Evolutionary conservation across 2,797 vertebrate genomes (phyloP).

Genomic region (Hypotaenidia philippensis): DNA sequence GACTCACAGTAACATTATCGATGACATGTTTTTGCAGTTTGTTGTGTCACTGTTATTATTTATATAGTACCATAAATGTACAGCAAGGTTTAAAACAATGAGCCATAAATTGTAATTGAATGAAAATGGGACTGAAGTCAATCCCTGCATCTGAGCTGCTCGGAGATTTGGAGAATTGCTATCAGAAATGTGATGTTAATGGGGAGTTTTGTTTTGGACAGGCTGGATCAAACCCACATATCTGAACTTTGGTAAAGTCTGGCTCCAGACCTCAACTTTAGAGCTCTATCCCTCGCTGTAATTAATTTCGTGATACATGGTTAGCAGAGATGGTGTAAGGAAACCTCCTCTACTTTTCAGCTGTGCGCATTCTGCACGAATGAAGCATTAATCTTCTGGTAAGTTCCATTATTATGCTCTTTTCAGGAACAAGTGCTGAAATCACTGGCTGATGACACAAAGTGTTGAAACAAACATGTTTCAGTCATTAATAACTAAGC

Average conservation of each 20-base stretch:
- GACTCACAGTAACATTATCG: not conserved
- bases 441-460: constrained; percentile 4
- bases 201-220: not conserved
- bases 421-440: constrained; percentile 19
- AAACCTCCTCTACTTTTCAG: constrained; percentile 19
- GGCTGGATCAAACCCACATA: not conserved
- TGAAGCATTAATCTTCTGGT: not conserved
- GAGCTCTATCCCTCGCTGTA: not conserved
- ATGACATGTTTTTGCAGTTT: not conserved
- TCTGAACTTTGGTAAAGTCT: not conserved
- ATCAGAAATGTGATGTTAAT: not conserved
- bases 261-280: not conserved
- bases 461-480: constrained; percentile 46
- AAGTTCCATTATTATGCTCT: not conserved
- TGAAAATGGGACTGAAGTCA: not conserved
- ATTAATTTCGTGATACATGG: not conserved
- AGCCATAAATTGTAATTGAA: not conserved
- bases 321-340: not conserved
- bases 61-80: constrained; percentile 5
- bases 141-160: not conserved
- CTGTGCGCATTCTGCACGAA: not conserved
- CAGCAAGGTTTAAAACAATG: not conserved
- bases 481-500: constrained; percentile 39
- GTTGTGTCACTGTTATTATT: not conserved
- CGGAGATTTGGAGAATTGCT: not conserved